Evolutionary conservation across 2,797 vertebrate genomes (phyloP), one percentile per base, ranked within the genome.

Genomic region (Pteronotus mesoamericanus): DNA sequence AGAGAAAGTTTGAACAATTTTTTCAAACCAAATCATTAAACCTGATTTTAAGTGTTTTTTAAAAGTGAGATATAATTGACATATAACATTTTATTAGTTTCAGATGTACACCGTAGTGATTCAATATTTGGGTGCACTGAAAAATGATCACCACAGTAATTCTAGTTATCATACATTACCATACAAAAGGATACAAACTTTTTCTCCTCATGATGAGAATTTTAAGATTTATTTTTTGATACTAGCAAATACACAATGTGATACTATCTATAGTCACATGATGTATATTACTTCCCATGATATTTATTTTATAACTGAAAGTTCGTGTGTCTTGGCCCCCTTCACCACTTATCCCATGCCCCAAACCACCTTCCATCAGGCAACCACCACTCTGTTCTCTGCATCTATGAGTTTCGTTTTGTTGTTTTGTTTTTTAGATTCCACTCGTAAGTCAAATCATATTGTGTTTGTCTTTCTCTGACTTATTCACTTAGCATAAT

Each of bases 1-100:
- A 94, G 26, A 92, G n/a, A 78, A 34, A 86, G 5, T 59, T 95
- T 86, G 24, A 91, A 89, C 21, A 80, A 37, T 66, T 88, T 11
- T 82, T 97, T 88, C 74, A 87, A 96, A 61, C 12, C 64, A 94
- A 55, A 91, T 82, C 68, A 79, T 95, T 91, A 95, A 84, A 77
- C 2, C 37, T 89, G 26, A 78, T 94, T 96, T 89, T 84, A 51
- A 77, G 32, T 77, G 44, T 51, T 51, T 22, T 75, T 51, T n/a
- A 16, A 29, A 57, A 77, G 51, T 77, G 74, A 77, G 18, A 32
- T 34, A 51, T 34, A n/a, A 77, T 77, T 22, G 32, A 12, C 32
- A 64, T 6, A 32, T 16, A 16, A 64, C 12, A n/a, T 64, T 61
- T 64, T 64, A 64, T 18, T 64, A 32, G 32, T 64, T 64, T 64